phyloP scores from a whole-genome alignment of 2,888 invertebrate species.

The Mesopsocus fuscifrons region DNA sequence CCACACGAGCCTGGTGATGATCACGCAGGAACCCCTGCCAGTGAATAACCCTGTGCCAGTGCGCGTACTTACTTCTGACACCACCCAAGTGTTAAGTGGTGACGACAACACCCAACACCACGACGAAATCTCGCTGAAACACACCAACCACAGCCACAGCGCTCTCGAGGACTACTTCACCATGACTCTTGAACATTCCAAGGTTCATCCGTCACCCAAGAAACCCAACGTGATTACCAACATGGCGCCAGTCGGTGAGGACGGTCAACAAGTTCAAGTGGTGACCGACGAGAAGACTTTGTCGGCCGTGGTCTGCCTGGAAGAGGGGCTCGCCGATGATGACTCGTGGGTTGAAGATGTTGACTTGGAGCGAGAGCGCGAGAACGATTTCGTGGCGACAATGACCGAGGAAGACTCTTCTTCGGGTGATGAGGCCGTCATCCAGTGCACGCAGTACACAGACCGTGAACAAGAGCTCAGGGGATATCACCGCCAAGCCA shows the following conservation, averaged over 20 bases:
- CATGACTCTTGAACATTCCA: slow-evolving; percentile 24
- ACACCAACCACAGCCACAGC: slow-evolving; percentile 31
- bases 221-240: slow-evolving; percentile 23
- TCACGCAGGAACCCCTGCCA: slow-evolving; percentile 43
- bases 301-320: slow-evolving; percentile 52
- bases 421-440: slow-evolving; percentile 29
- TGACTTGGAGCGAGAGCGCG: slow-evolving; percentile 38
- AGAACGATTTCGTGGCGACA: slow-evolving; percentile 13
- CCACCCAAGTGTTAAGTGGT: slow-evolving; percentile 26
- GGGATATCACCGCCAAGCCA: slow-evolving; percentile 61
- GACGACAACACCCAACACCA: slow-evolving; percentile 18
- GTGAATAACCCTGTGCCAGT: slow-evolving; percentile 23
- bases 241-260: slow-evolving; percentile 19
- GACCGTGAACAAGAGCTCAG: slow-evolving; percentile 66
- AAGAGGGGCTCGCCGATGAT: slow-evolving; percentile 75
- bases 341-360: slow-evolving; percentile 85
- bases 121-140: slow-evolving; percentile 39
- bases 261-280: slow-evolving; percentile 24
- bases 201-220: slow-evolving; percentile 17
- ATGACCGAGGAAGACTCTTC: slow-evolving; percentile 43
- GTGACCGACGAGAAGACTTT: slow-evolving; percentile 49
- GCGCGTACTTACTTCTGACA: slow-evolving; percentile 56
- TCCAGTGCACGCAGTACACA: slow-evolving; percentile 27
- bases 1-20: slow-evolving; percentile 79
- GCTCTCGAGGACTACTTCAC: slow-evolving; percentile 27